phyloP scores from a whole-genome alignment of 1,140 invertebrate species.

The Lamellibrachia luymesi region DNA sequence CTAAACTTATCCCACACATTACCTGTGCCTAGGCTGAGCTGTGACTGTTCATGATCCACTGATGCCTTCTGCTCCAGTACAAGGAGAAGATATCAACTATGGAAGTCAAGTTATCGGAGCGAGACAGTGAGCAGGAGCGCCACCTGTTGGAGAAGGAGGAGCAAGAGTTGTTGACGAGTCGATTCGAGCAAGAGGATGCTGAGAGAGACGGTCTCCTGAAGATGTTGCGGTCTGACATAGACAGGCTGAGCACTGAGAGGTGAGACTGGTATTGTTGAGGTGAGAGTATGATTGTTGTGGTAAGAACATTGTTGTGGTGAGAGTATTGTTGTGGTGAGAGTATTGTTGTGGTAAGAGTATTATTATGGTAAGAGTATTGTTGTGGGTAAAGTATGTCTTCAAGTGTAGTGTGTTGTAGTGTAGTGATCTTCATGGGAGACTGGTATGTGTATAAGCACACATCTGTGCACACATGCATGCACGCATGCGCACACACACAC shows the following conservation, averaged over 20 bases:
- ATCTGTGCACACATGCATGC: neutral
- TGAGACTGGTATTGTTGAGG: conserved; percentile 11
- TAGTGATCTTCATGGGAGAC: neutral
- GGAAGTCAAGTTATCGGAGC: neutral
- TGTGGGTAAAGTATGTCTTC: no score
- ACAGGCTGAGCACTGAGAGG: conserved; percentile 43
- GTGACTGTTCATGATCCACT: no score
- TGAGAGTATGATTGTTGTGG: neutral
- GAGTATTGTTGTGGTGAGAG: no score
- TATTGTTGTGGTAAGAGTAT: no score
- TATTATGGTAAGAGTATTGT: no score
- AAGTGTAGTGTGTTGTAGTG: no score
- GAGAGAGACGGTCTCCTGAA: conserved; percentile 30
- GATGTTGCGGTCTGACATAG: conserved; percentile 42
- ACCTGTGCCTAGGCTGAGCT: no score
- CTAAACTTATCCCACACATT: no score
- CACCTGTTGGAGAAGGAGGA: neutral
- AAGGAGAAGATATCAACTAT: neutral
- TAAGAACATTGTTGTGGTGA: no score
- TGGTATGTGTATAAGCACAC: neutral
- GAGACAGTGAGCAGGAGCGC: neutral
- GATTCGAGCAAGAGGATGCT: conserved; percentile 24
- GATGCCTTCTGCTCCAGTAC: neutral
- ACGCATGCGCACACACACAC: neutral
- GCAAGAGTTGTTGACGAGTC: conserved; percentile 18